phyloP scores from a whole-genome alignment of 2,888 invertebrate genomes.

The Epistrophella euchroma region DNA sequence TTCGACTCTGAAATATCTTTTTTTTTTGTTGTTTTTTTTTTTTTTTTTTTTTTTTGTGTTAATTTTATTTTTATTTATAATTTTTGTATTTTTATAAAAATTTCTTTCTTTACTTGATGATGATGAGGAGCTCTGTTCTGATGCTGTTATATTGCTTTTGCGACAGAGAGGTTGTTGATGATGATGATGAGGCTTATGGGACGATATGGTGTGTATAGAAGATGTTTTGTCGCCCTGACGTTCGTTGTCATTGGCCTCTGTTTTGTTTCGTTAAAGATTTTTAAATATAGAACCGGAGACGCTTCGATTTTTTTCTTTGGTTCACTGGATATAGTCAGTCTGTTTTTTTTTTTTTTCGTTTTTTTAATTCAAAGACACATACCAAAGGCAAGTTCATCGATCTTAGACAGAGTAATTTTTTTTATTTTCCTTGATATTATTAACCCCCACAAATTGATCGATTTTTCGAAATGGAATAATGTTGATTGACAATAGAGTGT shows the following conservation, averaged over 20 bases:
- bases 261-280: slow-evolving; percentile 70
- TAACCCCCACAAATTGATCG: slow-evolving; percentile 53
- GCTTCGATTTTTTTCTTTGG: slow-evolving; percentile 61
- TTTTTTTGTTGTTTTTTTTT: neutral
- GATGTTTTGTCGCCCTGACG: slow-evolving; percentile 69
- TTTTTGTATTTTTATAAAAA: slow-evolving; percentile 62
- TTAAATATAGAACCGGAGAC: slow-evolving; percentile 69
- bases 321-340: slow-evolving; percentile 61
- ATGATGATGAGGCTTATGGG: slow-evolving; percentile 52
- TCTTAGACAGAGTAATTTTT: slow-evolving; percentile 44
- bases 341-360: slow-evolving; percentile 18
- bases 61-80: slow-evolving; percentile 71
- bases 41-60: slow-evolving; percentile 37
- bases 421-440: slow-evolving; percentile 8
- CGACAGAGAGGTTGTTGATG: slow-evolving; percentile 48
- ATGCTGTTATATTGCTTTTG: slow-evolving; percentile 51
- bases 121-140: neutral
- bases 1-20: slow-evolving; percentile 58
- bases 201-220: slow-evolving; percentile 45
- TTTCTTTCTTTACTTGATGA: slow-evolving; percentile 41
- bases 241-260: slow-evolving; percentile 75
- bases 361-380: slow-evolving; percentile 21
- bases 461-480: slow-evolving; percentile 69
- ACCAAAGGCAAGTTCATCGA: slow-evolving; percentile 71
- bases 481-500: slow-evolving; percentile 70